Conservation (phyloP, 1,140 invertebrate species). For the Trichoplusia ni region DNA sequence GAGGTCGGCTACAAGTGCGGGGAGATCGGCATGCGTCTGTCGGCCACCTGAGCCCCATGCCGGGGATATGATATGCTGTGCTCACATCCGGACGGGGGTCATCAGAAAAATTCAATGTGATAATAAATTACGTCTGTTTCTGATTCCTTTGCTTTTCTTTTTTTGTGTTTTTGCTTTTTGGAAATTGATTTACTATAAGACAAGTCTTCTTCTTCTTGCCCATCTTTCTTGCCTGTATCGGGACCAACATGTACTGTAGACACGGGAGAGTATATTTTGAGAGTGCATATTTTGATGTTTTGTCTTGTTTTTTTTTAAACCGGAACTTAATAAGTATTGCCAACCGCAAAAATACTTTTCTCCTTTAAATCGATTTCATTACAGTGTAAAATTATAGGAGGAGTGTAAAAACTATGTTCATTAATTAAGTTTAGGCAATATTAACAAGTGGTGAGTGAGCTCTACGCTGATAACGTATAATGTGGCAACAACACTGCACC, state of each 20-base stretch:
- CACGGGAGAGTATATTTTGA: too few relatives aligned
- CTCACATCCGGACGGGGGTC: background rate
- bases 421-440: background rate
- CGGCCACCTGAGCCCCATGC: conserved; percentile 52
- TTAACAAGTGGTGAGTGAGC: background rate
- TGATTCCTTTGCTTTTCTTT: background rate
- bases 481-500: background rate
- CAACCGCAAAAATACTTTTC: too few relatives aligned
- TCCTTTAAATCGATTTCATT: too few relatives aligned
- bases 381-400: too few relatives aligned
- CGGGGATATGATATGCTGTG: background rate
- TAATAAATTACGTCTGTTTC: background rate
- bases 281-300: too few relatives aligned
- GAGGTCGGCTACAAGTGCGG: conserved; percentile 69
- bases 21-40: conserved; percentile 66
- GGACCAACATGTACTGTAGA: too few relatives aligned
- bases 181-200: background rate
- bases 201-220: too few relatives aligned
- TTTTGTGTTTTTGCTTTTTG: background rate
- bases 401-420: too few relatives aligned
- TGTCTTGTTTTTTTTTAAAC: too few relatives aligned
- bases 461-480: background rate
- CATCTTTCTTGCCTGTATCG: too few relatives aligned
- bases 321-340: too few relatives aligned
- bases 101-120: background rate